Evolutionary conservation across 2,797 vertebrate species (phyloP).

Genomic region (Poecilia velifera): DNA sequence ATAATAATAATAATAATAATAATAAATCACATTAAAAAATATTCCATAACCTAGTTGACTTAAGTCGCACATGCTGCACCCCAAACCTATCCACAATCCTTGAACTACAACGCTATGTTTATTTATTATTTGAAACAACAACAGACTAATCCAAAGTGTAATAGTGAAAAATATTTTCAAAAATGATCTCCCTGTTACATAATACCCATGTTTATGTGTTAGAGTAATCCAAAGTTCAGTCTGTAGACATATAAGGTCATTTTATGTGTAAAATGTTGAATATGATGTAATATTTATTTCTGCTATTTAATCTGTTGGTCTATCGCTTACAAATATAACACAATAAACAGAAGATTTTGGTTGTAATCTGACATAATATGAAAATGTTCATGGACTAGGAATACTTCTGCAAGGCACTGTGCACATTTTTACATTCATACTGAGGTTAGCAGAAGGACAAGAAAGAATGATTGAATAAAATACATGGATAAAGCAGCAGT

Average conservation of each 20-base stretch:
- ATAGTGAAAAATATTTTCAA: not conserved
- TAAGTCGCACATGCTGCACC: not conserved
- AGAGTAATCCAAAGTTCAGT: not conserved
- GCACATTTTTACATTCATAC: not conserved
- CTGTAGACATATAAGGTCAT: not conserved
- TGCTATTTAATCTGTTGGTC: not conserved
- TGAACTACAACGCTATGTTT: not conserved
- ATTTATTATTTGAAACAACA: not conserved
- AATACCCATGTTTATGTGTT: not conserved
- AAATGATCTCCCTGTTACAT: too few species aligned
- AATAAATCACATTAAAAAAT: not conserved
- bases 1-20: too few species aligned
- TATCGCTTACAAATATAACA: not conserved
- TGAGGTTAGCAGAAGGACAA: not conserved
- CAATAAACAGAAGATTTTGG: not conserved
- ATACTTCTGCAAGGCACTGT: not conserved
- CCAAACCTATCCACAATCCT: not conserved
- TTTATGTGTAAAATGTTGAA: not conserved
- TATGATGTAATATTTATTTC: not conserved
- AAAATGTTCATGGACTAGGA: not conserved
- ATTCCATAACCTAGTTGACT: not conserved
- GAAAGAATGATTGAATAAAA: not conserved
- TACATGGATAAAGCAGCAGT: not conserved
- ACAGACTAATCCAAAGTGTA: not conserved
- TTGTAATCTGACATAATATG: not conserved